phyloP scores from a whole-genome alignment of 2,797 vertebrate genomes.

The Myotis vivesi region DNA sequence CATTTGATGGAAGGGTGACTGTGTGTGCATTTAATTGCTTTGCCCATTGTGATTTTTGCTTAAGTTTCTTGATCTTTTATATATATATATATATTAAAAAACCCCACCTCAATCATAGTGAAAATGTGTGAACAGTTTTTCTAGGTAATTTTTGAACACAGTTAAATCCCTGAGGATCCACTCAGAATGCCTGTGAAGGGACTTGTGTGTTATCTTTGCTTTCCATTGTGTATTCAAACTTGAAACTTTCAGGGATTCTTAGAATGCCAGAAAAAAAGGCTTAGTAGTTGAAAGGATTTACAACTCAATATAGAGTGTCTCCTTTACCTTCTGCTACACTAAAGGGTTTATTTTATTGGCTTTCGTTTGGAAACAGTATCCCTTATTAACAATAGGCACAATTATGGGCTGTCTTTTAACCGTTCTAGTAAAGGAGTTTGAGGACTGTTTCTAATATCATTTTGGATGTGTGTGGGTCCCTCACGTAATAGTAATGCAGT shows the following conservation, averaged over 20 bases:
- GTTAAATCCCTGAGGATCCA: background rate
- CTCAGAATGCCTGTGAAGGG: background rate
- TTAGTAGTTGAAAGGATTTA: conserved; percentile 41
- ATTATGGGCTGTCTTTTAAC: conserved; percentile 8
- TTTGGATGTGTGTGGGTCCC: background rate
- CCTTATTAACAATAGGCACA: background rate
- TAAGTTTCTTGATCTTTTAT: background rate
- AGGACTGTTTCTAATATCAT: background rate
- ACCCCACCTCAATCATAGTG: background rate
- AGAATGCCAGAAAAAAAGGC: background rate
- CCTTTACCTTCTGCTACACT: background rate
- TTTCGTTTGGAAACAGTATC: background rate
- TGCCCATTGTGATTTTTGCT: background rate
- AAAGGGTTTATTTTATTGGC: conserved; percentile 18
- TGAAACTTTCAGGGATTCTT: conserved; percentile 25
- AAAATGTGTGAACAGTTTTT: background rate
- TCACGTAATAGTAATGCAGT: background rate
- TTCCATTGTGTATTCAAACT: conserved; percentile 12
- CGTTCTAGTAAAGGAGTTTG: background rate
- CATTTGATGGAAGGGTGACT: conserved; percentile 9
- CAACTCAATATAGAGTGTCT: background rate
- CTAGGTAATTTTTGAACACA: conserved; percentile 21
- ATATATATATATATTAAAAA: background rate
- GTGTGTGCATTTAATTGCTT: background rate
- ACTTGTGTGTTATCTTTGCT: background rate